Base-by-base conservation (phyloP, 2,888 invertebrate genomes). In the Timema podura region DNA sequence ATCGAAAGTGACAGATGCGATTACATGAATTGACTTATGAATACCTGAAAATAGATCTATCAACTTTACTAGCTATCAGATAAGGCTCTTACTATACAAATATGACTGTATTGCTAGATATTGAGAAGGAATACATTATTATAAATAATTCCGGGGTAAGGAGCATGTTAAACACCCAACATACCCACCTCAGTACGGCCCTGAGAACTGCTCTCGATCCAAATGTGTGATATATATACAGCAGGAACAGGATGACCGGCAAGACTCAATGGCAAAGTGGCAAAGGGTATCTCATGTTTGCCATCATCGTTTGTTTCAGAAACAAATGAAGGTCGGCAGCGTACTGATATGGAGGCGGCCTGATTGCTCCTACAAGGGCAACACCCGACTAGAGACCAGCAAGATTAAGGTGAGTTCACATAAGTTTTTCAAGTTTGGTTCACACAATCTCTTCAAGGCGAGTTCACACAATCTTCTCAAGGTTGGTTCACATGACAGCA, bases 271-370 rank as follows among this genome's bases (percentile, higher is more conserved):
- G 1, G 30, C 30, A 30, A 30, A 30, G 30, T 30, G 30, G 3
- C 1, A 30, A 30, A 30, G 30, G 51, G 11, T 51, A 13, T 2
- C 16, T 59, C 10, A 59, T 59, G n/a, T 13, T 59, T 59, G 30
- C n/a, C 30, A 30, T 59, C 30, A 5, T n/a, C 59, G 10, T 9
- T 16, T 30, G 30, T 64, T 64, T 15, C 67, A 73, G 71, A 49
- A 57, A 51, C 71, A 70, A 67, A 67, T 72, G 65, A 68, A 64
- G 64, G 68, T 73, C 48, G 72, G 70, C 47, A 70, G 69, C 69
- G 68, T 73, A 51, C 57, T 74, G 65, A 48, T 74, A 48, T 72
- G 73, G 74, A 54, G 70, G 10, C 71, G 61, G 9, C 6, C 64
- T 10, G 11, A 48, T 59, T 59, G n/a, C 6, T 45, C 16, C 48